Percentiles rank a stretch among this genome's conserved stretches.
Evolutionary conservation across 2,797 vertebrate genomes (phyloP).

Genomic region (Decapterus maruadsi): DNA sequence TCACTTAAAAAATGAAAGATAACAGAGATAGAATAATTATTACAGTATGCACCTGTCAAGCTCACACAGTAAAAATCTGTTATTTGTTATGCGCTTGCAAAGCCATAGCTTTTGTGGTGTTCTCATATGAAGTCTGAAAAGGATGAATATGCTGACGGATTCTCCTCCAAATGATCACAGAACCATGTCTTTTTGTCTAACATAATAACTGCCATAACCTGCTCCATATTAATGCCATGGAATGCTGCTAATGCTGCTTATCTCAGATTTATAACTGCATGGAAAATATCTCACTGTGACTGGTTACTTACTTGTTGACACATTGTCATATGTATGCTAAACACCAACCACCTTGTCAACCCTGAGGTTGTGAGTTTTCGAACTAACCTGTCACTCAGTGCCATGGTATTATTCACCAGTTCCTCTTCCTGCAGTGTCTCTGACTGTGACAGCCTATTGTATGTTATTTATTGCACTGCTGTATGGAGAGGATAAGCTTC

Average conservation of each 20-base stretch:
- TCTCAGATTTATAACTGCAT: slow-evolving; percentile 77
- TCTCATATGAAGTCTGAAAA: slow-evolving; percentile 60
- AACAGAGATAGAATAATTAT: not conserved
- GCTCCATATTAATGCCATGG: slow-evolving; percentile 94
- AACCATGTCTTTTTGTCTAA: slow-evolving; percentile 82
- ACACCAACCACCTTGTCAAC: slow-evolving; percentile 51
- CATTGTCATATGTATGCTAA: slow-evolving; percentile 70
- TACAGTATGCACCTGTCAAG: slow-evolving; percentile 6
- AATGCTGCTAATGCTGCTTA: slow-evolving; percentile 92
- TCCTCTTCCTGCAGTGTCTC: slow-evolving; percentile 21
- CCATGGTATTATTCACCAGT: slow-evolving; percentile 19
- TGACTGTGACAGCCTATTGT: slow-evolving; percentile 5
- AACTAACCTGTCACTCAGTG: slow-evolving; percentile 50
- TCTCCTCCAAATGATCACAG: slow-evolving; percentile 83
- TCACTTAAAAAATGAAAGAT: slow-evolving; percentile 9
- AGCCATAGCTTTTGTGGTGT: slow-evolving; percentile 51
- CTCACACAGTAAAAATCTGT: slow-evolving; percentile 60
- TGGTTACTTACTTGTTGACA: slow-evolving; percentile 67
- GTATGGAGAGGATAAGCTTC: slow-evolving; percentile 6
- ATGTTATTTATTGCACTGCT: slow-evolving; percentile 19
- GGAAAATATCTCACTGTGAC: slow-evolving; percentile 68
- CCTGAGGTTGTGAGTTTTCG: slow-evolving; percentile 31
- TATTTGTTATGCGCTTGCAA: slow-evolving; percentile 53
- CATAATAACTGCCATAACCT: slow-evolving; percentile 89
- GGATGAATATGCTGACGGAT: slow-evolving; percentile 76